Percentiles rank a stretch among this genome's conserved stretches.
Evolutionary conservation across 2,888 invertebrate genomes (phyloP).

Genomic region (Lasioglossum vierecki): DNA sequence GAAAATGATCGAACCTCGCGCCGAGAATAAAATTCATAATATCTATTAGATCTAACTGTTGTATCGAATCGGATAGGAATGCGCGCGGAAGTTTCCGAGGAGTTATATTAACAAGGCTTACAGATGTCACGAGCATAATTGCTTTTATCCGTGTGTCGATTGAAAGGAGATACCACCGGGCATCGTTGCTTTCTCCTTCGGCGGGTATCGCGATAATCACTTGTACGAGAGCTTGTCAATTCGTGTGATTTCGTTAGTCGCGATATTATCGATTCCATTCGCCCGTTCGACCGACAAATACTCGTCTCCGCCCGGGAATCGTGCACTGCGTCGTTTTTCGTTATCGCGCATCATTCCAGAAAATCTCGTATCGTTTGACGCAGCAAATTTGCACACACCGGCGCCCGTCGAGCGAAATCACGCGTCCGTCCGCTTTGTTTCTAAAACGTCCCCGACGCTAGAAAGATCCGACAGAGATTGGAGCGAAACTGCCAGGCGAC

Average conservation of each 20-base stretch:
- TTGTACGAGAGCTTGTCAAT: constrained; percentile 56
- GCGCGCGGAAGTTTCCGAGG: not conserved
- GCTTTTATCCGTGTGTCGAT: constrained; percentile 47
- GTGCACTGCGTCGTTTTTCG: constrained; percentile 27
- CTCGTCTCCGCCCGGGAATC: constrained; percentile 43
- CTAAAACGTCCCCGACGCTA: not conserved
- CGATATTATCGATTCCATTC: constrained; percentile 59
- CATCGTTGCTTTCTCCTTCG: constrained; percentile 37
- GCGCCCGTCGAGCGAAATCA: constrained; percentile 11
- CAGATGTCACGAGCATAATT: constrained; percentile 38
- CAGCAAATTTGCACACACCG: constrained; percentile 40
- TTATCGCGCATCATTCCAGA: constrained; percentile 51
- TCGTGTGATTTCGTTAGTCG: constrained; percentile 61
- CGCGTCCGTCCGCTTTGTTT: constrained; percentile 18
- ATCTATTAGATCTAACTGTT: not conserved
- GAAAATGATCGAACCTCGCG: too few species aligned
- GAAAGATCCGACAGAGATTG: not conserved
- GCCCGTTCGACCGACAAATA: constrained; percentile 59
- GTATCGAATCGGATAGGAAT: not conserved
- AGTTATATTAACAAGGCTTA: not conserved
- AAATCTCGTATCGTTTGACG: constrained; percentile 55
- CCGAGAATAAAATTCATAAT: too few species aligned
- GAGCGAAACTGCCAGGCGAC: not conserved
- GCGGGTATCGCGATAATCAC: constrained; percentile 51
- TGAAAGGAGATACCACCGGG: constrained; percentile 41